These are phyloP conservation scores for Halictus ligatus DNA, from an alignment of 2,888 invertebrate species.

Conservation along the genomic window DNA sequence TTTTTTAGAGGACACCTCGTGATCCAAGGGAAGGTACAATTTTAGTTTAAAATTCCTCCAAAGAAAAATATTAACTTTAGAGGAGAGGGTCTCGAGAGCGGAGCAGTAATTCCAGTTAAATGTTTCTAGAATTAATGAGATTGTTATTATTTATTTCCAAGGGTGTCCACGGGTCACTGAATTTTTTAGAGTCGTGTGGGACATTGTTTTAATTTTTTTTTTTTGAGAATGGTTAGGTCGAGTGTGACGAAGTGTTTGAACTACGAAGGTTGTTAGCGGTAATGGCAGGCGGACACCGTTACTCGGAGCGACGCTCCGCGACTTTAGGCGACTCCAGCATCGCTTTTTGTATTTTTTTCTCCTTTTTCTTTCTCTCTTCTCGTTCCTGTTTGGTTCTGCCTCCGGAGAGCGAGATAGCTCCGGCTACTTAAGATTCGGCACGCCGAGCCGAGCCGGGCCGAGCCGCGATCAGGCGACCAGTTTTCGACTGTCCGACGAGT, in stretches of 20 bases:
- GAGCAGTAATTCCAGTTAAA: not conserved
- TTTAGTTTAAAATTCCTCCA: not conserved
- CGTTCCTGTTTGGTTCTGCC: slow-evolving; percentile 12
- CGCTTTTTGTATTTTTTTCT: slow-evolving; percentile 9
- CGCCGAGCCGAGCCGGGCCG: slow-evolving; percentile 41
- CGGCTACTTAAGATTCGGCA: slow-evolving; percentile 72
- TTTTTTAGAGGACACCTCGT: too few relatives aligned
- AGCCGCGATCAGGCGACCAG: slow-evolving; percentile 65
- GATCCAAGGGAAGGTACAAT: too few relatives aligned
- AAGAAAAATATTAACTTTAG: not conserved
- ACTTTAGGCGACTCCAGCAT: slow-evolving; percentile 8
- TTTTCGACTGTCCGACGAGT: slow-evolving; percentile 67
- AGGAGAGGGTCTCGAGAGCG: not conserved
- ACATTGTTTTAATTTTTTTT: not conserved
- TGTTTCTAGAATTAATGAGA: not conserved
- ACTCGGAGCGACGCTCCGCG: slow-evolving; percentile 39
- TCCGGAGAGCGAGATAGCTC: slow-evolving; percentile 10
- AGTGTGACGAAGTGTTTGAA: not conserved
- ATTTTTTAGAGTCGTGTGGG: not conserved
- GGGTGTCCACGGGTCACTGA: not conserved
- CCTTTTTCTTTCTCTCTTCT: not conserved
- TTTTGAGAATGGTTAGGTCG: not conserved
- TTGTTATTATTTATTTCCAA: not conserved
- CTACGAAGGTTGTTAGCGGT: slow-evolving; percentile 1
- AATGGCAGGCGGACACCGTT: slow-evolving; percentile 56